Base-by-base conservation (phyloP, 2,113 vertebrate genomes). In the Asarcornis scutulata region DNA sequence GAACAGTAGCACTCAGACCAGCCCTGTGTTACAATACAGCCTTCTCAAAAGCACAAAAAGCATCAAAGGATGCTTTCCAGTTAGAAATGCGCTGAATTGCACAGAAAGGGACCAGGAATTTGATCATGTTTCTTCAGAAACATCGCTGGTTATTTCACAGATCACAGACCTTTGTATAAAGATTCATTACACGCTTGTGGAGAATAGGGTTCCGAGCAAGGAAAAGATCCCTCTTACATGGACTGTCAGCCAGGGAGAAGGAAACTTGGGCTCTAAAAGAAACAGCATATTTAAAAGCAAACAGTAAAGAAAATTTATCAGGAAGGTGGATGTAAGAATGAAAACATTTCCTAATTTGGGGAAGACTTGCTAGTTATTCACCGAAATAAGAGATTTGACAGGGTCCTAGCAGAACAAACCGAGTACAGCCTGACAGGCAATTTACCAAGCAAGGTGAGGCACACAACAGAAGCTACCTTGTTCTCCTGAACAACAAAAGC, bases 381-480 rank as follows among this genome's bases (percentile, higher is more conserved):
- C n/a, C 26, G 58, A 38, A 73, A 88, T 71, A 16, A 69, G 21
- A 80, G 27, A 71, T 62, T 32, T 79, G n/a, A 2, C 11, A 74
- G 17, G 32, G 44, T 75, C 75, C 38, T 46, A 26, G 13, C 2
- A 7, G 31, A 83, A 82, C 7, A 23, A 74, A 50, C 1, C 0
- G 1, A 77, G 12, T 4, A 13, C 10, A 58, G 50, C 42, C 12
- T 1, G 3, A 13, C 46, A 73, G 55, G 21, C 3, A 1, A 17
- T 16, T 89, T 44, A 76, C 26, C 42, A 82, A 53, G 56, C 13
- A 76, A 74, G 22, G 20, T 60, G 80, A 42, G 13, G 38, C 32
- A 72, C 3, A 74, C 12, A 88, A 66, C 25, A 50, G 67, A 88
- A 50, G 17, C 13, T 4, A 86, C 26, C 26, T 42, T 25, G 22